These are phyloP conservation scores for Jaculus jaculus DNA, from an alignment of 2,113 vertebrate species.

Conservation along the genomic window DNA sequence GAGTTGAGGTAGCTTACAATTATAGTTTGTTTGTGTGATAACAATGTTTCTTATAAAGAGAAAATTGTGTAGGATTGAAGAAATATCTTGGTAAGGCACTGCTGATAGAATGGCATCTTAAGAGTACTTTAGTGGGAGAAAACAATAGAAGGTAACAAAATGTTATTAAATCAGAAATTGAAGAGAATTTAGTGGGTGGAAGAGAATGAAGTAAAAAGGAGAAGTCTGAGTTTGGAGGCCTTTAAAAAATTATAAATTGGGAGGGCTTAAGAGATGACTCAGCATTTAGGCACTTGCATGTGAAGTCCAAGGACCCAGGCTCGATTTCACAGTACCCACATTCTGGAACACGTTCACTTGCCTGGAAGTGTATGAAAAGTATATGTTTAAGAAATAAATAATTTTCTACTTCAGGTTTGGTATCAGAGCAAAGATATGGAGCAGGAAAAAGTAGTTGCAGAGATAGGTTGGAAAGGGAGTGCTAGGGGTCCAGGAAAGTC, in stretches of 20 bases:
- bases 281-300: no score
- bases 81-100: slow-evolving; percentile 11
- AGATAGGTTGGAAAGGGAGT: no score
- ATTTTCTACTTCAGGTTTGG: no score
- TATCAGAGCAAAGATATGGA: no score
- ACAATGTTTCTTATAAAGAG: background rate
- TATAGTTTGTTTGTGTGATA: background rate
- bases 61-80: background rate
- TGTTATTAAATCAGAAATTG: background rate
- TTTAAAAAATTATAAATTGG: background rate
- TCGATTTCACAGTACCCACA: no score
- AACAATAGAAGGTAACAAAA: background rate
- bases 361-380: no score
- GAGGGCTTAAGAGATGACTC: no score
- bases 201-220: background rate
- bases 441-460: no score
- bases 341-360: no score
- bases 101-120: background rate
- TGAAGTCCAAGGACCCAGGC: no score
- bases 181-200: background rate
- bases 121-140: background rate
- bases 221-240: background rate
- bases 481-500: no score
- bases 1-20: background rate
- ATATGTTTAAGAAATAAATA: no score